Evolutionary conservation across 2,113 vertebrate species (phyloP), one percentile per base, ranked within the genome.

Genomic region (Oplegnathus fasciatus): DNA sequence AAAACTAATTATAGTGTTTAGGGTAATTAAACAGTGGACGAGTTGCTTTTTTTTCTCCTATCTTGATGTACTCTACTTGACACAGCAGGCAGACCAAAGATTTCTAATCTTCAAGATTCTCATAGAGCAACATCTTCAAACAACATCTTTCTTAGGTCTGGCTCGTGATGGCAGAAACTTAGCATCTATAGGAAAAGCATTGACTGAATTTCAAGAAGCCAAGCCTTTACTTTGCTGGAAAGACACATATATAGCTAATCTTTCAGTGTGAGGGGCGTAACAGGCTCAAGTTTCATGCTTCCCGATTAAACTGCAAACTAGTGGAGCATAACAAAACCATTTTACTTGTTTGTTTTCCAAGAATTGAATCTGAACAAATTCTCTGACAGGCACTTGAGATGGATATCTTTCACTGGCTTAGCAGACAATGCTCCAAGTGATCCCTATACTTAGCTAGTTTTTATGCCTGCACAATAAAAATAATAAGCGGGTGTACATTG

Each of bases 121-220:
- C 37, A 57, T 13, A 68, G 32, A 71, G 30, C 62, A 70, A 20
- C n/a, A n/a, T n/a, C n/a, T 60, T 11, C 10, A 78, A 71, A 77
- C 9, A 7, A 42, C 17, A 64, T 58, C 20, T 66, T 10, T 32
- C 66, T 50, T 50, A 15, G 11, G 42, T 32, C 75, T 54, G 34
- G 28, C 13, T 40, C 7, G 37, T 72, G 4, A 13, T 32, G 28
- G 22, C 22, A 75, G 34, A 64, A 18, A 61, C 40, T 65, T 8
- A 34, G 37, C 50, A 42, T 57, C n/a, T 55, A 48, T 40, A 13
- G 34, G 44, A 55, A 68, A 46, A 24, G 17, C 46, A 79, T 1
- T 9, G n/a, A 57, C 8, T 66, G 48, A 50, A 52, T 48, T n/a
- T 74, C 9, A 37, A 50, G 40, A 76, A 32, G 22, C 26, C 5